Evolutionary conservation across 1,140 invertebrate species (phyloP), one percentile per base, ranked within the genome.

Genomic region (Caenorhabditis latens): DNA sequence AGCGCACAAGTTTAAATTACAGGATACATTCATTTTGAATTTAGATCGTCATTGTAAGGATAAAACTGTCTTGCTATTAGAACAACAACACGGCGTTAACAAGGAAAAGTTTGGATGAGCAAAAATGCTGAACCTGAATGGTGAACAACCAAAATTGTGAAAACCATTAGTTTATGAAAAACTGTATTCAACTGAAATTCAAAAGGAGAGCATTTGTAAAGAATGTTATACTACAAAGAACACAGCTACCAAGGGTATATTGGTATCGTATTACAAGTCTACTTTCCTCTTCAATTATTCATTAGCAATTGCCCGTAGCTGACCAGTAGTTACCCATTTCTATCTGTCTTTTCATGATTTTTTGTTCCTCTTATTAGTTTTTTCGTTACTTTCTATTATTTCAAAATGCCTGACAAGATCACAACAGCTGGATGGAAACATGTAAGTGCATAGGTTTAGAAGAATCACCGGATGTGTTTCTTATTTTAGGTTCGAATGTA

Each of bases 401-500:
- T 4, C 5, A 32, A n/a, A 14, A 79, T 79, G 71, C 71, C 71
- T 11, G 71, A 79, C 24, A 79, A 14, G 24, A 79, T 79, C 6
- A 50, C 71, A 79, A 79, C n/a, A 53, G 71, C 71, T 24, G 71
- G 71, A 50, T 79, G 71, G 71, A 79, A 50, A 50, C 71, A 79
- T 79, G 71, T 79, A 79, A 24, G 71, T 32, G 8, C 4, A 24
- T 5, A 2, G 5, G 40, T n/a, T 24, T 50, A 58, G n/a, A n/a
- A 58, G 24, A n/a, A 32, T 11, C 13, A 21, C 0, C 9, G 7
- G 13, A 63, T n/a, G 1, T 11, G 1, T 1, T 63, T 13, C 24
- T n/a, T 63, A 40, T 83, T 84, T 57, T 4, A 85, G 84, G 84
- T 86, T 32, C 86, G 53, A 42, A 83, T 87, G 83, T 84, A 84